Conservation (phyloP, 1,140 invertebrate genomes). For the Fopius arisanus region DNA sequence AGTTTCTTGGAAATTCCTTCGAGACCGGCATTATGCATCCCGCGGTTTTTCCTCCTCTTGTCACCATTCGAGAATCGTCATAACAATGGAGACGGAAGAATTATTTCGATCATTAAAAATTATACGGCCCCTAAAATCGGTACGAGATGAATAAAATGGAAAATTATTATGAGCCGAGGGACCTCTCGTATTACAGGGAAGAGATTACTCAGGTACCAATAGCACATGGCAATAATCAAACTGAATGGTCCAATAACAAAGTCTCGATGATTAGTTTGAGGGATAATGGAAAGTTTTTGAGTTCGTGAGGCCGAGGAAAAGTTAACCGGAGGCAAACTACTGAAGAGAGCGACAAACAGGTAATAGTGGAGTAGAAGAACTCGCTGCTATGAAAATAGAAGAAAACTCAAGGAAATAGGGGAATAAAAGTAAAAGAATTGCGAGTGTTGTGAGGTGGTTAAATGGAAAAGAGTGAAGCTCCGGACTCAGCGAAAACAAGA, state of each 20-base stretch:
- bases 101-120: neutral
- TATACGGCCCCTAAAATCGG: neutral
- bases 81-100: neutral
- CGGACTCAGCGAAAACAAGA: neutral
- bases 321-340: slow-evolving; percentile 4
- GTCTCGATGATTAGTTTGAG: slow-evolving; percentile 17
- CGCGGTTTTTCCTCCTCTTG: neutral
- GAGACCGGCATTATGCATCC: neutral
- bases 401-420: neutral
- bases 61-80: neutral
- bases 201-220: neutral
- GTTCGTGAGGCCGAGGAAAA: slow-evolving; percentile 8
- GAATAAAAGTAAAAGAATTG: neutral
- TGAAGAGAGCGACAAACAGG: neutral
- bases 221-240: slow-evolving; percentile 13
- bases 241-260: neutral
- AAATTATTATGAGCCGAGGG: neutral
- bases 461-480: slow-evolving; percentile 18
- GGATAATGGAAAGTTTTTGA: slow-evolving; percentile 20
- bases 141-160: neutral
- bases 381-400: neutral
- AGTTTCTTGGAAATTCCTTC: neutral
- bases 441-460: slow-evolving; percentile 25
- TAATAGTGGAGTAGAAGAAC: neutral
- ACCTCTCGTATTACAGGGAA: neutral